Percentiles rank a stretch among this genome's conserved stretches.
Conservation (phyloP, 2,888 invertebrate genomes). For the Mayetiola destructor region DNA sequence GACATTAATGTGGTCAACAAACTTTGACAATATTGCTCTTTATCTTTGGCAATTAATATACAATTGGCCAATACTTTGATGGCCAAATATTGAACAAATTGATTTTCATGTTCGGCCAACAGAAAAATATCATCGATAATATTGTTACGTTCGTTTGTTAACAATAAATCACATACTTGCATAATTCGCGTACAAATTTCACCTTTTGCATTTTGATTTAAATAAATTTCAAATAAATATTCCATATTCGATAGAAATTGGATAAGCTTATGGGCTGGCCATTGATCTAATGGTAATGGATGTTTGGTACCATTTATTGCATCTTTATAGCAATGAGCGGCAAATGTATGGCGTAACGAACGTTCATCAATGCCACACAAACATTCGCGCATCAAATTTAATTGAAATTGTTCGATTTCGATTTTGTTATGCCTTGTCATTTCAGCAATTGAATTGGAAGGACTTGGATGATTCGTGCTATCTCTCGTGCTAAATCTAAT, state of each 20-base stretch:
- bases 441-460: constrained; percentile 1
- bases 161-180: constrained; percentile 63
- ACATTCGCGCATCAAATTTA: constrained; percentile 54
- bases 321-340: constrained; percentile 41
- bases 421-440: constrained; percentile 27
- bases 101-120: constrained; percentile 60
- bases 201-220: constrained; percentile 70
- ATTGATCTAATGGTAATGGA: constrained; percentile 42
- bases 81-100: constrained; percentile 66
- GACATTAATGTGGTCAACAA: constrained; percentile 60
- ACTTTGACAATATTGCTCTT: constrained; percentile 59
- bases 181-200: constrained; percentile 68
- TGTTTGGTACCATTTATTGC: constrained; percentile 38
- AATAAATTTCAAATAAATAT: constrained; percentile 66
- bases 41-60: constrained; percentile 68
- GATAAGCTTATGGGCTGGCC: constrained; percentile 52
- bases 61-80: constrained; percentile 68
- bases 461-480: constrained; percentile 16
- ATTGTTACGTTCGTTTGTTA: constrained; percentile 67
- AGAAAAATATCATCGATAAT: constrained; percentile 65
- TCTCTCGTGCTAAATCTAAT: constrained; percentile 14
- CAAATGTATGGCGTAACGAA: constrained; percentile 54
- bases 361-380: constrained; percentile 61
- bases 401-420: constrained; percentile 34
- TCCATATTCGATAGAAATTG: constrained; percentile 74